phyloP scores from a whole-genome alignment of 2,888 invertebrate species.

The Rhogogaster chlorosoma region DNA sequence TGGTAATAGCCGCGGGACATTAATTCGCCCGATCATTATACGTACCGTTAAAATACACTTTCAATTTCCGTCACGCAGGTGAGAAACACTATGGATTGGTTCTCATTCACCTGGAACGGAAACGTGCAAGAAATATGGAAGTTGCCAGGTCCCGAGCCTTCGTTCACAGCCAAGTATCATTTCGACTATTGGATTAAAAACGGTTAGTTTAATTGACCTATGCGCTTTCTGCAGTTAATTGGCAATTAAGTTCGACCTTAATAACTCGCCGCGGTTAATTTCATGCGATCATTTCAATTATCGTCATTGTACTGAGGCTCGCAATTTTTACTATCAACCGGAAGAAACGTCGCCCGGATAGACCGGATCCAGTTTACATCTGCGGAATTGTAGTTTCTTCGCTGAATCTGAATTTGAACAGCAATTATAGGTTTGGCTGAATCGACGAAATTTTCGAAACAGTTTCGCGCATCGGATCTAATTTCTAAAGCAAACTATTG shows the following conservation, averaged over 20 bases:
- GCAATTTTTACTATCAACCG: neutral
- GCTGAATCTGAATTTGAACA: neutral
- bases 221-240: constrained; percentile 5
- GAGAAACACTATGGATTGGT: constrained; percentile 67
- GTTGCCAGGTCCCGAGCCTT: constrained; percentile 46
- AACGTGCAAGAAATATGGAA: constrained; percentile 62
- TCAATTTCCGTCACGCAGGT: constrained; percentile 59
- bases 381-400: neutral
- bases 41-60: neutral
- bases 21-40: neutral
- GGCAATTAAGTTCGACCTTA: constrained; percentile 21
- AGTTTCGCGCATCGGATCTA: neutral
- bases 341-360: neutral
- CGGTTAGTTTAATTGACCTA: constrained; percentile 57
- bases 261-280: constrained; percentile 24
- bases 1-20: constrained; percentile 63
- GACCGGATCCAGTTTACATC: neutral
- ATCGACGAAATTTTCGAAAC: neutral
- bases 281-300: constrained; percentile 8
- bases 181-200: constrained; percentile 63
- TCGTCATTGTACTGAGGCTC: neutral
- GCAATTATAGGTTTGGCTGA: neutral
- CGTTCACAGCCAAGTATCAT: constrained; percentile 53
- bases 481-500: neutral
- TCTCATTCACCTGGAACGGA: constrained; percentile 64